Evolutionary conservation across 2,888 invertebrate genomes (phyloP), one percentile per base, ranked within the genome.

Genomic region (Congeria kusceri): DNA sequence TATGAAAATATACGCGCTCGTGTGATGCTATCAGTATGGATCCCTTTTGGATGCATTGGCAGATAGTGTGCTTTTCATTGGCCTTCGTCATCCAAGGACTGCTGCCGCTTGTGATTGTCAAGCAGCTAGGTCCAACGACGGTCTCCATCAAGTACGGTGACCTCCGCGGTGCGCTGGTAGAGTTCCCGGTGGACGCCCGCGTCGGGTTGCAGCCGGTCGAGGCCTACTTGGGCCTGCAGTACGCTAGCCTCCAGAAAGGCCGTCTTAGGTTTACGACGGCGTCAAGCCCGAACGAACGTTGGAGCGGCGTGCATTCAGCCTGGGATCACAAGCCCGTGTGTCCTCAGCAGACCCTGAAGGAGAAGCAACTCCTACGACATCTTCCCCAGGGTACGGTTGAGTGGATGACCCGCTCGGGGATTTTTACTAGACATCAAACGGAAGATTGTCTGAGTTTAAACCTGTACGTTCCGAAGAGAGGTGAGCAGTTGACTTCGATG

Each of bases 251-350:
- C 27, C 98, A 98, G 44, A 94, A 96, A 57, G 98, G 97, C 7
- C 96, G 96, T 74, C 94, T 98, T 78, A 95, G 99, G 77, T 99
- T 99, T 94, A 98, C 98, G 98, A 98, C 98, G 15, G 98, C 98
- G 25, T 98, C 98, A 27, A 97, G 97, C 77, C 97, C 98, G 29
- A 97, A 97, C 68, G 96, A 97, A 39, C 88, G 89, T 92, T 94
- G 98, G 98, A 96, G 96, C 71, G 97, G 97, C 49, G 96, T 98
- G 57, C 96, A 97, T 93, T 86, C 90, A 5, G 91, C 89, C 7
- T 67, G 88, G 18, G 80, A 87, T 62, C 97, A 97, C 92, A 96
- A 97, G 53, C 95, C 98, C 15, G 98, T 98, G 39, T 98, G 98
- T 93, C 97, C 97, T 3, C 97, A 98, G 95, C 72, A 63, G 25